phyloP scores from a whole-genome alignment of 1,140 invertebrate genomes.

The Calosoma granatense region DNA sequence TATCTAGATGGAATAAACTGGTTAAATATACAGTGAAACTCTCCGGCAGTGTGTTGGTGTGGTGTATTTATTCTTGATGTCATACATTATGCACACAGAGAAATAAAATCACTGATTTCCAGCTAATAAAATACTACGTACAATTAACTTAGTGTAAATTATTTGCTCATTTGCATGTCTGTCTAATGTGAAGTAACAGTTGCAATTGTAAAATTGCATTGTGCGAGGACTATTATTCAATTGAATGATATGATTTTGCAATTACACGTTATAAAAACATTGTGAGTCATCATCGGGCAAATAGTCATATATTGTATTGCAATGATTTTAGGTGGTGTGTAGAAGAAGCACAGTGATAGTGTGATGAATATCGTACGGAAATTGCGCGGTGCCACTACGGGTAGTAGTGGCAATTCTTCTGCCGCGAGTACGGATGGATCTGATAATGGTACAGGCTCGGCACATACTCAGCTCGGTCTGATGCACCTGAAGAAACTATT shows the following conservation, averaged over 20 bases:
- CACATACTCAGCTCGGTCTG: constrained; percentile 78
- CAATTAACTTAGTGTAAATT: too few relatives aligned
- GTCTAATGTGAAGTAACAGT: not conserved
- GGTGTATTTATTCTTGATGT: not conserved
- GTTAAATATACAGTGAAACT: not conserved
- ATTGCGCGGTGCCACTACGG: constrained; percentile 51
- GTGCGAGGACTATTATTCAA: not conserved
- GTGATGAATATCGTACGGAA: constrained; percentile 79
- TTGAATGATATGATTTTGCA: not conserved
- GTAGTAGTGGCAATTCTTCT: constrained; percentile 35
- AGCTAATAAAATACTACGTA: too few relatives aligned
- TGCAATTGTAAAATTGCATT: not conserved
- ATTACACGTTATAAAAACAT: too few relatives aligned
- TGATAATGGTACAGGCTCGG: constrained; percentile 45
- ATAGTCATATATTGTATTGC: not conserved
- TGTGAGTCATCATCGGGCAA: too few relatives aligned
- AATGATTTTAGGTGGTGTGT: not conserved
- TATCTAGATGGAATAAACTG: too few relatives aligned
- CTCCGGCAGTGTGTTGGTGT: not conserved
- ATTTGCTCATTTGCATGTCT: not conserved
- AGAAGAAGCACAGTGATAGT: not conserved
- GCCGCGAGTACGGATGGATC: constrained; percentile 39
- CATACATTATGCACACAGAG: not conserved
- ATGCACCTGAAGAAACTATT: constrained; percentile 95
- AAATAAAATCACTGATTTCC: too few relatives aligned